Evolutionary conservation across 2,888 invertebrate genomes (phyloP), one percentile per base, ranked within the genome.

Genomic region (Cenopis cana): DNA sequence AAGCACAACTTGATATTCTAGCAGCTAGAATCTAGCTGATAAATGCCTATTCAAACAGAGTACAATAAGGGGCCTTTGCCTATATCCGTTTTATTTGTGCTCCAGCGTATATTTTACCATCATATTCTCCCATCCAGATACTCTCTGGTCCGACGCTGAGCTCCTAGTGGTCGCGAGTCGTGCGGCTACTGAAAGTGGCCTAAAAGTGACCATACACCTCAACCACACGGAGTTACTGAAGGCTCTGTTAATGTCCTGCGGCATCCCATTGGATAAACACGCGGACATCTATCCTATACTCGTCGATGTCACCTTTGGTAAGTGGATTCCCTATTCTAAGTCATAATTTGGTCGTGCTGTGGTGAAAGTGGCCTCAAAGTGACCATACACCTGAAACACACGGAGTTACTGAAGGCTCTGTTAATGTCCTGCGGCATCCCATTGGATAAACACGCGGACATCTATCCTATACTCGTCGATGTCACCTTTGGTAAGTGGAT

Each of bases 91-190:
- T n/a, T n/a, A n/a, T n/a, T n/a, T n/a, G n/a, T n/a, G n/a, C n/a
- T n/a, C n/a, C n/a, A n/a, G n/a, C n/a, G n/a, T n/a, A n/a, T n/a
- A n/a, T n/a, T n/a, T n/a, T n/a, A n/a, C n/a, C n/a, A n/a, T 50
- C 36, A 14, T 50, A 29, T 12, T 60, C 17, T 82, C 84, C 68
- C 77, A 24, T 24, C 24, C 24, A 95, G 96, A 95, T 71, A 95
- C 96, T 77, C 91, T 97, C 38, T 94, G 98, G 89, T 94, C 96
- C 0, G 98, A 99, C 82, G 98, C 98, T 0, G 99, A 99, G 84
- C 87, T 98, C 0, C 89, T 99, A 11, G 95, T 96, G 0, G 95
- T 98, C 0, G 96, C 96, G 0, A 95, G 95, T 84, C 96, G 88
- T 1, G 91, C 89, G 0, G 90, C 89, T 0, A 59, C 80, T 0